phyloP scores from a whole-genome alignment of 2,113 vertebrate genomes.

The Carassius gibelio region DNA sequence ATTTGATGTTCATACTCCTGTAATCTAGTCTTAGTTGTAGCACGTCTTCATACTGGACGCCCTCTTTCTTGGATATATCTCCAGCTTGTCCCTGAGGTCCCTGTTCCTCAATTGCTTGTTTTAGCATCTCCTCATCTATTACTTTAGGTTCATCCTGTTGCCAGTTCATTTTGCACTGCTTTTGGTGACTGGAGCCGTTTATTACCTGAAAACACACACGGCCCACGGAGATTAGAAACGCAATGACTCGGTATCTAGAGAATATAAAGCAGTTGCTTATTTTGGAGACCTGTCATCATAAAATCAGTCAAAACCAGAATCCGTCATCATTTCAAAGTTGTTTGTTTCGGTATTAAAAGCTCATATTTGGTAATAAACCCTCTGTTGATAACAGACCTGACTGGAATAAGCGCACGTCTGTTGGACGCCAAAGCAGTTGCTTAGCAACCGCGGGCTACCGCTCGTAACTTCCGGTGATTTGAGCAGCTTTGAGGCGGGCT shows the following conservation, averaged over 20 bases:
- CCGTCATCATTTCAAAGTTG: not conserved
- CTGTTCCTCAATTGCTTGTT: constrained; percentile 76
- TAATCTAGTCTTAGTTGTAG: constrained; percentile 79
- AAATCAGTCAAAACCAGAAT: not conserved
- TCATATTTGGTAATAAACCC: not conserved
- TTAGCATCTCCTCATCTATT: constrained; percentile 81
- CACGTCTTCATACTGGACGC: constrained; percentile 73
- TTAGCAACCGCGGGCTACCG: constrained; percentile 62
- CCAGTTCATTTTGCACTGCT: constrained; percentile 67
- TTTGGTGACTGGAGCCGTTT: not conserved
- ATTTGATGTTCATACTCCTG: constrained; percentile 75
- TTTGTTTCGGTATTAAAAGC: not conserved
- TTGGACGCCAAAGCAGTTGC: constrained; percentile 54
- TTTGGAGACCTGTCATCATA: not conserved
- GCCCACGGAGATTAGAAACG: not conserved
- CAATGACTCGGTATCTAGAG: too few relatives aligned
- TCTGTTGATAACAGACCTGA: not conserved
- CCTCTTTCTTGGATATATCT: constrained; percentile 69
- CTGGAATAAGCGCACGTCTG: not conserved
- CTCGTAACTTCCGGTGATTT: constrained; percentile 7
- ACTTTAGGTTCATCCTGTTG: constrained; percentile 69
- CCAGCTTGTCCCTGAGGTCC: constrained; percentile 66
- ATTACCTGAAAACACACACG: constrained; percentile 2
- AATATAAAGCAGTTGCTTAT: not conserved
- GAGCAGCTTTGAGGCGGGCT: not conserved